phyloP scores from a whole-genome alignment of 2,888 invertebrate genomes.

The Agapostemon virescens region DNA sequence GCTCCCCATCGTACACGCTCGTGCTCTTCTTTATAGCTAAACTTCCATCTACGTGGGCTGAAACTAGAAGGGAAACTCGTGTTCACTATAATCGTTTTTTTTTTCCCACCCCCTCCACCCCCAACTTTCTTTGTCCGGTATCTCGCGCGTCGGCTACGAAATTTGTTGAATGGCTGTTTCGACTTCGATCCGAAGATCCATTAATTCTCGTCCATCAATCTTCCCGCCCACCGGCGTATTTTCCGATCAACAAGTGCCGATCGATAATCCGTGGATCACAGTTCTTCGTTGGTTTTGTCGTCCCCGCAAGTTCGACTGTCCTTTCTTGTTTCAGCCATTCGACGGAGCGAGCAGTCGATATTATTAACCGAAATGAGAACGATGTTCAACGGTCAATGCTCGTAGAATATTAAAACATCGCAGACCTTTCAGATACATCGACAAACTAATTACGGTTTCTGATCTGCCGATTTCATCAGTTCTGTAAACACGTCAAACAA shows the following conservation, averaged over 20 bases:
- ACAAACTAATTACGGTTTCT: too few species aligned
- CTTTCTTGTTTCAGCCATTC: background rate
- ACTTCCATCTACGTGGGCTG: conserved; percentile 21
- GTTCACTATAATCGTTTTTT: background rate
- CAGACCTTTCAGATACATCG: too few species aligned
- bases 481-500: too few species aligned
- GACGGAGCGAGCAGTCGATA: background rate
- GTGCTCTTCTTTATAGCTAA: conserved; percentile 14
- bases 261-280: conserved; percentile 7
- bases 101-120: background rate
- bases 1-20: background rate
- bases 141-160: too few species aligned
- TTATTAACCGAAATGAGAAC: background rate
- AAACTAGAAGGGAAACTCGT: background rate
- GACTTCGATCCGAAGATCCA: background rate
- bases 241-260: conserved; percentile 42
- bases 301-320: background rate
- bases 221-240: background rate
- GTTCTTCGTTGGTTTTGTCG: background rate
- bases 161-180: background rate
- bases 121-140: background rate
- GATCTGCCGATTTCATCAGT: too few species aligned
- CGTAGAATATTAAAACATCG: too few species aligned
- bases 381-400: too few species aligned
- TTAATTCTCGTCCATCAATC: background rate